Base-by-base conservation (phyloP, 2,113 vertebrate genomes). In the Caracal caracal region DNA sequence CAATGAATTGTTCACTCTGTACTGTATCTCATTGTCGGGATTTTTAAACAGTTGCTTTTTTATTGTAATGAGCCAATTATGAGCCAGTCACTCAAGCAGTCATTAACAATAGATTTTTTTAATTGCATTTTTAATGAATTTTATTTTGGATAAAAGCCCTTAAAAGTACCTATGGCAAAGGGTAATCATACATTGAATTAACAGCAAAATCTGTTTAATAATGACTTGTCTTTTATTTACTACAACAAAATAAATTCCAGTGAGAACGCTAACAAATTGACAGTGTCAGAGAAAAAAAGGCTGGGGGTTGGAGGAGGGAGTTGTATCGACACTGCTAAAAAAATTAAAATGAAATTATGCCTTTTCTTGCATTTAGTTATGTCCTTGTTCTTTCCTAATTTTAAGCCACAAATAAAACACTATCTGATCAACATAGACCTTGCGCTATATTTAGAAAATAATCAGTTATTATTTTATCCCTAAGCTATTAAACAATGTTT, bases 101-200 rank as follows among this genome's bases (percentile, higher is more conserved):
- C 92, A 98, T 98, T 97, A 98, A 98, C 97, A 98, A 98, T 98
- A 97, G 96, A 98, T 98, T 98, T 98, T 97, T 96, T 97, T 93
- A 97, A 98, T 98, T 96, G 96, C 95, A 98, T 98, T 98, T 98
- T 98, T 96, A 98, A 98, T 98, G 93, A 98, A 98, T 96, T 96
- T 90, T 96, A 97, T 98, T 97, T 98, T 97, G 95, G 93, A 96
- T 98, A 97, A 97, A 98, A 97, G 92, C 93, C 96, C 97, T 98
- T 97, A 97, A 97, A 98, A 96, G 95, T 96, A 97, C 98, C 96
- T 97, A 96, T 97, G 96, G 97, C 96, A 97, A 98, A 97, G 90
- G 96, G 97, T 98, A 98, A 97, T 98, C 97, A 98, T 94, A 96
- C 80, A 96, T 68, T 96, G 92, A 98, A 97, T 98, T 96, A 98